A percentile compares a stretch with the other conserved stretches of the same genome.
phyloP scores from a whole-genome alignment of 2,797 vertebrate genomes.

The Enteromius treurensis region DNA sequence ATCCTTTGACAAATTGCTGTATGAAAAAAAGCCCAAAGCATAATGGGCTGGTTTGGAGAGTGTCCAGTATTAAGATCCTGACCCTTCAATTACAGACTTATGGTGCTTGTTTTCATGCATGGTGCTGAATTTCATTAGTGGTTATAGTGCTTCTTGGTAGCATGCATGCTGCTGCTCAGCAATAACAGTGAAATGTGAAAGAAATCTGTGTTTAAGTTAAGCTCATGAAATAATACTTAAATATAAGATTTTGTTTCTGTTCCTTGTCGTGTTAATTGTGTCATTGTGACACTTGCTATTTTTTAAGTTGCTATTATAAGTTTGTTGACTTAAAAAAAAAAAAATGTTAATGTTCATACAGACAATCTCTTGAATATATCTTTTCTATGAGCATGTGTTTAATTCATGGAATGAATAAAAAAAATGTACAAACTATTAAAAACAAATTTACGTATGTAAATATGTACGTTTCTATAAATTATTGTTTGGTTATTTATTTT shows the following conservation, averaged over 20 bases:
- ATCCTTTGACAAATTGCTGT: slow-evolving; percentile 69
- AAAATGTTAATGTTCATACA: too few species aligned
- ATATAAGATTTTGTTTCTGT: not conserved
- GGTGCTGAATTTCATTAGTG: slow-evolving; percentile 79
- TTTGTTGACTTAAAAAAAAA: not conserved
- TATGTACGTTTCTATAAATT: not conserved
- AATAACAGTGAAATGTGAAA: slow-evolving; percentile 20
- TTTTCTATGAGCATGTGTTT: not conserved
- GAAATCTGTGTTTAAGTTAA: not conserved
- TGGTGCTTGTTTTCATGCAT: slow-evolving; percentile 74
- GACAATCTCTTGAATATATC: not conserved
- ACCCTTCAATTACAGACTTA: slow-evolving; percentile 76
- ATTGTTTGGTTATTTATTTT: not conserved
- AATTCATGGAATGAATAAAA: not conserved
- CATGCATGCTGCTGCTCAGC: not conserved
- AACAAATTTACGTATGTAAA: not conserved
- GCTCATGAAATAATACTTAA: slow-evolving; percentile 12
- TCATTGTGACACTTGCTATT: not conserved
- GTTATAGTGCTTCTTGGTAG: slow-evolving; percentile 25
- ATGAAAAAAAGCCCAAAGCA: slow-evolving; percentile 69
- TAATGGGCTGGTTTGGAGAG: slow-evolving; percentile 70
- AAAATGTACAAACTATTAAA: not conserved
- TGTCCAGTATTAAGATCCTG: slow-evolving; percentile 71
- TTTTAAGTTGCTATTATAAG: too few species aligned
- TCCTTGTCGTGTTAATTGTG: not conserved